A percentile compares a stretch with the other conserved stretches of the same genome.
Conservation (phyloP, 92 coral and sea anemone genomes). For the Paragorgia papillata region DNA sequence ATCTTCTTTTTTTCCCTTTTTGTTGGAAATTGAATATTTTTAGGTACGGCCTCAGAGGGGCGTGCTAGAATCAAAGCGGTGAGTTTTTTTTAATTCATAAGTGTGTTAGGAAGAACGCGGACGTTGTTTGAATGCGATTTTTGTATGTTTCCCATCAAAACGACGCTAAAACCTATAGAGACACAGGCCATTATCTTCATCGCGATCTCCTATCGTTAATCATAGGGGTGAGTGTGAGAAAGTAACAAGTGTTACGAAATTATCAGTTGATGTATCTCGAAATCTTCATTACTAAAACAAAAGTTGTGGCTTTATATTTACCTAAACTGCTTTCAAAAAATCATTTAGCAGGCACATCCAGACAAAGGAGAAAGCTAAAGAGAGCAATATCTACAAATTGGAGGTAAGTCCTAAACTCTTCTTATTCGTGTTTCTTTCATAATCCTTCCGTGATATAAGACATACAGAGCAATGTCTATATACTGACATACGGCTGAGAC, state of each 20-base stretch:
- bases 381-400: no score
- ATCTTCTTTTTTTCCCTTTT: no score
- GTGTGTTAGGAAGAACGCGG: conserved; percentile 18
- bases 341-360: conserved; percentile 4
- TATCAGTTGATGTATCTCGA: conserved; percentile 21
- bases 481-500: no score
- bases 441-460: no score
- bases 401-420: no score
- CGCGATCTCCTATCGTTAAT: conserved; percentile 24
- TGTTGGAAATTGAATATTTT: no score
- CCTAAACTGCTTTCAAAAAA: not conserved
- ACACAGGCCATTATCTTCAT: conserved; percentile 9
- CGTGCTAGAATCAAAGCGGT: no score
- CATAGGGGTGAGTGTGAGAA: conserved; percentile 35
- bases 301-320: conserved; percentile 30
- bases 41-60: no score
- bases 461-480: no score
- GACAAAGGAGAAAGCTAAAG: not conserved
- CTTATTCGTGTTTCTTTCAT: no score
- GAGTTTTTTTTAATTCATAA: conserved; percentile 30
- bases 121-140: conserved; percentile 13
- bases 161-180: not conserved
- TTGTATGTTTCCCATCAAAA: conserved; percentile 13
- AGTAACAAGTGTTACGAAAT: conserved; percentile 20
- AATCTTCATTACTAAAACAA: conserved; percentile 39